These are phyloP conservation scores for Onchidella celtica DNA, from an alignment of 2,888 invertebrate genomes.

Conservation along the genomic window DNA sequence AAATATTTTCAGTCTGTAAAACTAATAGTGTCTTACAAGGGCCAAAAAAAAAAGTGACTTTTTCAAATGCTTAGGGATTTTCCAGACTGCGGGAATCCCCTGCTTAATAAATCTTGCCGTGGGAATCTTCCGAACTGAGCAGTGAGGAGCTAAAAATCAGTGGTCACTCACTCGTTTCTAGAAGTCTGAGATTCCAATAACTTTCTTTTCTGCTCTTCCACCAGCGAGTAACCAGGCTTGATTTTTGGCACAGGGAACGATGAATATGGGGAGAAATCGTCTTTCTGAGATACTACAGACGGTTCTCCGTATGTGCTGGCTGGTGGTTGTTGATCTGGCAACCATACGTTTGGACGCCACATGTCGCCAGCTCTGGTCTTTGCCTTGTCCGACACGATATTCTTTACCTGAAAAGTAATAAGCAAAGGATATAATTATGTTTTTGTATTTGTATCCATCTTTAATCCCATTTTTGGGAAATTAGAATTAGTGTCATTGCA, in stretches of 20 bases:
- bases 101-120: too few species aligned
- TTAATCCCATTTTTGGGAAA: too few species aligned
- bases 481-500: too few species aligned
- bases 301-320: background rate
- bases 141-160: too few species aligned
- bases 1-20: too few species aligned
- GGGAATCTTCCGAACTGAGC: too few species aligned
- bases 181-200: conserved; percentile 13
- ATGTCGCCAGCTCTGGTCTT: conserved; percentile 1
- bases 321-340: conserved; percentile 26
- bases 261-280: conserved; percentile 32
- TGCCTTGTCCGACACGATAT: conserved; percentile 30
- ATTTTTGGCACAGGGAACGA: background rate
- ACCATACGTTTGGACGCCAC: conserved; percentile 55
- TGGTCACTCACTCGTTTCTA: conserved; percentile 22
- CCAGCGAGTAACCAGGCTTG: conserved; percentile 33
- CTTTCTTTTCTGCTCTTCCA: conserved; percentile 43
- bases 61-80: too few species aligned
- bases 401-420: conserved; percentile 37
- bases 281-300: background rate
- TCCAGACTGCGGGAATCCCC: too few species aligned
- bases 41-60: too few species aligned
- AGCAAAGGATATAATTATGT: too few species aligned
- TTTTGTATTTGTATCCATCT: too few species aligned
- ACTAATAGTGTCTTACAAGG: too few species aligned